Percentiles rank a stretch among this genome's conserved stretches.
Evolutionary conservation across 2,888 invertebrate genomes (phyloP).

Genomic region (Acronicta leporina): DNA sequence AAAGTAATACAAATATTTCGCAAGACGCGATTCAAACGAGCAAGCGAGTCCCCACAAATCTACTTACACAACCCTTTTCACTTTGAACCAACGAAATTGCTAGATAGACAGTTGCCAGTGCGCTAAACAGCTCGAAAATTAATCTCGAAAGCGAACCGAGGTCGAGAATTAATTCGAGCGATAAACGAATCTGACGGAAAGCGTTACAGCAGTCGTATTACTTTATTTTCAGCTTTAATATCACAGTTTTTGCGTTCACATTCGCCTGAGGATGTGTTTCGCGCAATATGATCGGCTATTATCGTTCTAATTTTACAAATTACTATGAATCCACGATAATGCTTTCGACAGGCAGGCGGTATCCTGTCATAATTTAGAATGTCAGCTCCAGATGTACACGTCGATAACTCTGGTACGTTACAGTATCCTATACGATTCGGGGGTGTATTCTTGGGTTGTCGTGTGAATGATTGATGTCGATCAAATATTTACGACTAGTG

Average conservation of each 20-base stretch:
- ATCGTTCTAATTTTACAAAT: constrained; percentile 69
- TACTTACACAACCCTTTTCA: constrained; percentile 60
- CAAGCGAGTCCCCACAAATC: constrained; percentile 52
- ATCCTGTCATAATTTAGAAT: constrained; percentile 72
- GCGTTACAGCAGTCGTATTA: constrained; percentile 30
- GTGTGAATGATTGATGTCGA: constrained; percentile 63
- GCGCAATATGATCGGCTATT: constrained; percentile 48
- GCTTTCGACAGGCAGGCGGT: constrained; percentile 58
- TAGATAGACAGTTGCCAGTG: constrained; percentile 61
- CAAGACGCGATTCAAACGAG: constrained; percentile 41
- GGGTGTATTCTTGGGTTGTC: constrained; percentile 42
- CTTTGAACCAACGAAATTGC: constrained; percentile 62
- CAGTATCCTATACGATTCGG: constrained; percentile 35
- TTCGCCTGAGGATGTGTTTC: constrained; percentile 18
- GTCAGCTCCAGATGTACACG: constrained; percentile 62
- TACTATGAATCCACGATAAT: constrained; percentile 62
- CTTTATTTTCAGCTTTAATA: constrained; percentile 34
- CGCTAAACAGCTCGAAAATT: constrained; percentile 73
- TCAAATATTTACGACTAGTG: constrained; percentile 60
- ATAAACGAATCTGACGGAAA: constrained; percentile 68
- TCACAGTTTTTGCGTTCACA: constrained; percentile 22
- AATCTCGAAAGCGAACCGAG: constrained; percentile 68
- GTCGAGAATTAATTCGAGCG: constrained; percentile 71
- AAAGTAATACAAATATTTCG: constrained; percentile 61
- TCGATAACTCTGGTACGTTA: constrained; percentile 53